Evolutionary conservation across 2,113 vertebrate species (phyloP), one percentile per base, ranked within the genome.

Genomic region (Microtus montanus): DNA sequence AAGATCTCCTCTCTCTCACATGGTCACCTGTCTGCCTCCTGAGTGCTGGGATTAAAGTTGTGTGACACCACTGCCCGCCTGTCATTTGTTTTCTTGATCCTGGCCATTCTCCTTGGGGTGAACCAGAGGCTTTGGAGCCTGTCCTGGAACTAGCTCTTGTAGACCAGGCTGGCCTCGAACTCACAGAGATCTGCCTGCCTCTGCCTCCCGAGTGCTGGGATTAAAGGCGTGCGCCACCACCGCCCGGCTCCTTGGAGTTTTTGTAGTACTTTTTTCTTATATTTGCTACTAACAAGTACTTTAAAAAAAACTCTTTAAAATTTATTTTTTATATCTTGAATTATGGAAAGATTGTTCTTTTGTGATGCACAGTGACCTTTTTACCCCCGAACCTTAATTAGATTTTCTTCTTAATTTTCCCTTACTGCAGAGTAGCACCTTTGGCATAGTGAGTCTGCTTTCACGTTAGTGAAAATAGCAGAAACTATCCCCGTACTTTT

Each of bases 321-420:
- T 93, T 66, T 85, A 54, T 87, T 91, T 97, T 79, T 83, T 97
- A 52, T 84, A 95, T 93, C 14, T 54, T 86, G 10, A 93, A 44
- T 90, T 89, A 63, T 7, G 49, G 47, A 89, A 95, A 47, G 92
- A 26, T 73, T 96, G 47, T 75, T 70, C 20, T 78, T 75, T 49
- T 44, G n/a, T 10, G 35, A 84, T 85, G 82, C 85, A 94, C 71
- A 63, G 7, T 95, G 54, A 84, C 87, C 30, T 89, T 94, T 89
- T 94, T 91, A 44, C 28, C 54, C 30, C 14, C 84, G 68, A 94
- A 78, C 35, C 85, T 96, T 68, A 71, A 68, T 54, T 63, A 28
- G 28, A 86, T 7, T 95, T 90, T 92, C 3, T 7, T 47, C 71
- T 93, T 61, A 41, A 87, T 63, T n/a, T 78, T 94, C 92, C 13